Evolutionary conservation across 37 sponge, comb jelly and placozoan genomes (phyloP), one percentile per base, ranked within the genome.

Genomic region (Corticium candelabrum): DNA sequence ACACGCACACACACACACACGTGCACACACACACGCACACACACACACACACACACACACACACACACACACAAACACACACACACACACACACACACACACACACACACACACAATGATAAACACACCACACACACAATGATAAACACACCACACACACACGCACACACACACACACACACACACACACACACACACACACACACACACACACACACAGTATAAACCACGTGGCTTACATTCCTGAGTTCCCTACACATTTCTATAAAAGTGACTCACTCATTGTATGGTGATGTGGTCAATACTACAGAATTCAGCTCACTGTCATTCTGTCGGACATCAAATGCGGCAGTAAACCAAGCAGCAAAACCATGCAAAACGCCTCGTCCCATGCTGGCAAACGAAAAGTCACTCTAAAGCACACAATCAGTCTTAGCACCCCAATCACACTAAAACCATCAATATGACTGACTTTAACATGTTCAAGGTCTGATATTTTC

Each of bases 21-120:
- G 40, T 68, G 69, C 35, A 79, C 37, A 35, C 35, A 27, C 21
- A 70, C 67, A 34, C 80, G 69, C 37, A 57, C 80, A 79, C 80
- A 37, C 70, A 67, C 68, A 11, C 68, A 67, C 68, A 79, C 34
- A 27, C 38, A 37, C 37, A 35, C 40, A 2, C 41, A 5, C 74
- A 3, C 74, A 1, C 2, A 31, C 35, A 74, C 35, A 34, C n/a
- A n/a, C n/a, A n/a, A n/a, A n/a, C n/a, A n/a, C n/a, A n/a, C n/a
- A n/a, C n/a, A n/a, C n/a, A n/a, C n/a, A n/a, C n/a, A n/a, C n/a
- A n/a, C n/a, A n/a, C n/a, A n/a, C n/a, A n/a, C n/a, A n/a, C n/a
- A n/a, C n/a, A n/a, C n/a, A n/a, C n/a, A n/a, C n/a, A n/a, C n/a
- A n/a, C n/a, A n/a, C n/a, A n/a, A n/a, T n/a, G n/a, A n/a, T n/a